A percentile compares a stretch with the other conserved stretches of the same genome.
Evolutionary conservation across 2,888 invertebrate species (phyloP).

Genomic region (Mesodorylaimus sp.): DNA sequence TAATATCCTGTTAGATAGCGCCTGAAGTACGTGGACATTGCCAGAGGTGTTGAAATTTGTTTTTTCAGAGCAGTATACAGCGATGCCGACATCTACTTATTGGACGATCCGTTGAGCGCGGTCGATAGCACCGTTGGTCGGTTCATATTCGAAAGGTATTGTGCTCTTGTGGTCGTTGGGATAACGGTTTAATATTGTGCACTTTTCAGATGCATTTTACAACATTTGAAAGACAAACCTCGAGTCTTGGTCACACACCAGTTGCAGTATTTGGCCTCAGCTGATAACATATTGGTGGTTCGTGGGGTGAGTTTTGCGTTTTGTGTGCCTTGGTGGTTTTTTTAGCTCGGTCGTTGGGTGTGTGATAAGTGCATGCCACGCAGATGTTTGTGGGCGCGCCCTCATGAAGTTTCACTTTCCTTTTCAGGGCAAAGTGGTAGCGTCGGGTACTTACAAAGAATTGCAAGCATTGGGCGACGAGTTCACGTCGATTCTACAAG

Average conservation of each 20-base stretch:
- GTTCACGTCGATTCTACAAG: slow-evolving; percentile 26
- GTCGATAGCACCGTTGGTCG: slow-evolving; percentile 80
- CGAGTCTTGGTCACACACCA: slow-evolving; percentile 64
- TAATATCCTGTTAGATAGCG: too few species aligned
- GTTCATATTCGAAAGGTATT: slow-evolving; percentile 55
- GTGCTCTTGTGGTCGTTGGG: background rate
- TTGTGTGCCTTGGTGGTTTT: background rate
- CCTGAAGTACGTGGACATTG: too few species aligned
- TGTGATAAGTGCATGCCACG: background rate
- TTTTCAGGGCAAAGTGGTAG: slow-evolving; percentile 23
- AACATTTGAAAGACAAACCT: slow-evolving; percentile 48
- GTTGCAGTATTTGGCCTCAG: slow-evolving; percentile 46
- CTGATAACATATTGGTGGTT: slow-evolving; percentile 33
- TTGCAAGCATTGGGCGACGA: slow-evolving; percentile 27
- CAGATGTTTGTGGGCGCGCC: background rate
- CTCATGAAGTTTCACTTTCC: background rate
- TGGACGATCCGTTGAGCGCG: slow-evolving; percentile 77
- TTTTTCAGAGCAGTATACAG: slow-evolving; percentile 46
- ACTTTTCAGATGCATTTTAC: slow-evolving; percentile 40
- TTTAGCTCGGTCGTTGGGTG: too few species aligned
- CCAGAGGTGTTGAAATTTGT: too few species aligned
- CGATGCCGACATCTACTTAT: slow-evolving; percentile 59
- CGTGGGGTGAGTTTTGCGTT: slow-evolving; percentile 23
- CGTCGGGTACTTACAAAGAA: slow-evolving; percentile 28
- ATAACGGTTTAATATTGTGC: slow-evolving; percentile 1